Evolutionary conservation across 2,888 invertebrate genomes (phyloP).

Genomic region (Apamea anceps): DNA sequence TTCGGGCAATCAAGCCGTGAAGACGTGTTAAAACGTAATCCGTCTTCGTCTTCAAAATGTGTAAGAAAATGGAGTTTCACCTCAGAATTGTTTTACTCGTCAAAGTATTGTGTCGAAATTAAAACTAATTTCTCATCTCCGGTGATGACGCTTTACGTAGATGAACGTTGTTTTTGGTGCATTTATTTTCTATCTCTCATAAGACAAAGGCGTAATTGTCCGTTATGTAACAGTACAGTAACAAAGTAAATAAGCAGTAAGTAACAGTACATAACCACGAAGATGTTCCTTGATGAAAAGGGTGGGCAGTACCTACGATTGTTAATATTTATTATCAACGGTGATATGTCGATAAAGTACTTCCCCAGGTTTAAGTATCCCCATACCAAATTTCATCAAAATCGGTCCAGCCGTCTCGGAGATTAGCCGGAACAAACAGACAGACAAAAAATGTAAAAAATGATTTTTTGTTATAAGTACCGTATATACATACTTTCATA

Average conservation of each 20-base stretch:
- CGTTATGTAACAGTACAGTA: not conserved
- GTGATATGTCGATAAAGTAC: not conserved
- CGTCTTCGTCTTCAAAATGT: not conserved
- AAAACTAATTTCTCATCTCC: constrained; percentile 55
- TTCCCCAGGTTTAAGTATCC: not conserved
- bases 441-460: no score
- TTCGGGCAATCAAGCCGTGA: not conserved
- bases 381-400: not conserved
- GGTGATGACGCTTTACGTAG: constrained; percentile 14
- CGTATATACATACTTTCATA: not conserved
- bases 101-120: constrained; percentile 35
- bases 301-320: not conserved
- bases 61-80: constrained; percentile 30
- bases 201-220: no score
- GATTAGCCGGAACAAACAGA: not conserved
- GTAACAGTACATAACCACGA: not conserved
- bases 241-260: no score
- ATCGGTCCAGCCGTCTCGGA: not conserved
- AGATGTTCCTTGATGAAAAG: not conserved
- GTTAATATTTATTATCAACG: not conserved
- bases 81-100: constrained; percentile 24
- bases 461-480: not conserved
- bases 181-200: not conserved
- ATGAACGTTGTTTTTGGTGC: not conserved
- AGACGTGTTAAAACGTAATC: not conserved